Base-by-base conservation (phyloP, 2,113 vertebrate genomes). In the Oxyura jamaicensis region DNA sequence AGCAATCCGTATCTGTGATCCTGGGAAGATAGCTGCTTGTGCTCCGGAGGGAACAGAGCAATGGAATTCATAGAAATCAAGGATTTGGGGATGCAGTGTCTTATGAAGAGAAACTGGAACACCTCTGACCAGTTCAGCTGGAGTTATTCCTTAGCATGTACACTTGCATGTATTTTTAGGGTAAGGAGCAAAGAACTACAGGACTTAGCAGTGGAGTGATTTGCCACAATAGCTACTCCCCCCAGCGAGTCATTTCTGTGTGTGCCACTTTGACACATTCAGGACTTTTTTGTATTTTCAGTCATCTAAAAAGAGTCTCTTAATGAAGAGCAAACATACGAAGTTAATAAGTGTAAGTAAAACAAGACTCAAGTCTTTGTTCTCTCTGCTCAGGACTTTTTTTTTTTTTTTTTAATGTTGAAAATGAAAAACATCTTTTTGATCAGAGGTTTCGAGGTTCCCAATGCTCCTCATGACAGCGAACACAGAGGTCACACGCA, bases 211-310 rank as follows among this genome's bases (percentile, higher is more conserved):
- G 46, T 4, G 20, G 62, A 63, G 41, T 3, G 7, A 78, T 4
- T 59, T 6, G 67, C 62, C 82, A 39, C 36, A 59, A 28, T 22
- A 83, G 77, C 76, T 41, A 15, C 59, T 42, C 10, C 21, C 63
- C 16, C 4, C 41, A 10, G 13, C 2, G 4, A 8, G 46, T 74
- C 65, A n/a, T 62, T 76, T 48, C 82, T 42, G 0, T 17, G 0
- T 17, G 26, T 17, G 86, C 55, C 76, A 23, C 44, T 74, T 22
- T 62, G 67, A 80, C 75, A n/a, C 75, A 31, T 76, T 60, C 10
- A 8, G 59, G 11, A 22, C 26, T 44, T 66, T 52, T 39, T 44
- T 17, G 19, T 42, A 63, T 69, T 82, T 83, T 79, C 73, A 74
- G 59, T 58, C 95, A 80, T 31, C 63, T 42, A 11, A 83, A 80